These are phyloP conservation scores for Halyomorpha halys DNA, from an alignment of 1,140 invertebrate species.

Conservation along the genomic window DNA sequence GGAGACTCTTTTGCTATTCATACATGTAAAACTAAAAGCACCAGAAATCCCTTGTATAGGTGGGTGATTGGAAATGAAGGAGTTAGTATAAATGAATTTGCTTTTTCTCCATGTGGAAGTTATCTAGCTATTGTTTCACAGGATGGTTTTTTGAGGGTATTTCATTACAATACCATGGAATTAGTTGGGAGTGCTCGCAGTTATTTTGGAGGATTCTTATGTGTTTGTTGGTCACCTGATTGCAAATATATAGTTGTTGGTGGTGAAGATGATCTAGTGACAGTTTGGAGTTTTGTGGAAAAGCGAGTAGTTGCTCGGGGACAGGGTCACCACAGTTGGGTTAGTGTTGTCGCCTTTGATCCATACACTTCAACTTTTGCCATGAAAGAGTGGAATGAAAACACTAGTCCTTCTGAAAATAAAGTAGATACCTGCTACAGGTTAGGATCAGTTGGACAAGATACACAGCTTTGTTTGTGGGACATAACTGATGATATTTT, in stretches of 20 bases:
- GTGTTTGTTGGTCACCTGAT: slow-evolving; percentile 97
- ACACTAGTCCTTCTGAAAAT: slow-evolving; percentile 42
- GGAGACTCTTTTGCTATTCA: slow-evolving; percentile 89
- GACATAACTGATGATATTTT: slow-evolving; percentile 94
- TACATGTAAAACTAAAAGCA: slow-evolving; percentile 93
- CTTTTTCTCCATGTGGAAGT: slow-evolving; percentile 88
- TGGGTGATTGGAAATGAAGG: slow-evolving; percentile 75
- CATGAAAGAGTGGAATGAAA: slow-evolving; percentile 46
- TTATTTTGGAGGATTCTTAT: slow-evolving; percentile 93
- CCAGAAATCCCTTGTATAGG: slow-evolving; percentile 86
- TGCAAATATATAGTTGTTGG: slow-evolving; percentile 90
- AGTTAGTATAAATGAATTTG: slow-evolving; percentile 90
- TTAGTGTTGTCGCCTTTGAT: slow-evolving; percentile 94
- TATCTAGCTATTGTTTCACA: slow-evolving; percentile 89
- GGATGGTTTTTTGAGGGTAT: slow-evolving; percentile 92
- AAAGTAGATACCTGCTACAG: slow-evolving; percentile 62
- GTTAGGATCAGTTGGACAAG: slow-evolving; percentile 94
- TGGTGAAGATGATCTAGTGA: slow-evolving; percentile 97
- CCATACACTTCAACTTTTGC: slow-evolving; percentile 64
- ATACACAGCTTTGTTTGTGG: slow-evolving; percentile 96
- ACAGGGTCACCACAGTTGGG: slow-evolving; percentile 92
- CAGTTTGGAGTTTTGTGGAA: slow-evolving; percentile 92
- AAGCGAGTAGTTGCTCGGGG: slow-evolving; percentile 88
- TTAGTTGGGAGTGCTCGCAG: slow-evolving; percentile 79
- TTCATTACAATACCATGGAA: slow-evolving; percentile 96